Evolutionary conservation across 1,140 invertebrate species (phyloP), one percentile per base, ranked within the genome.

Genomic region (Zaprionus lachaisei): DNA sequence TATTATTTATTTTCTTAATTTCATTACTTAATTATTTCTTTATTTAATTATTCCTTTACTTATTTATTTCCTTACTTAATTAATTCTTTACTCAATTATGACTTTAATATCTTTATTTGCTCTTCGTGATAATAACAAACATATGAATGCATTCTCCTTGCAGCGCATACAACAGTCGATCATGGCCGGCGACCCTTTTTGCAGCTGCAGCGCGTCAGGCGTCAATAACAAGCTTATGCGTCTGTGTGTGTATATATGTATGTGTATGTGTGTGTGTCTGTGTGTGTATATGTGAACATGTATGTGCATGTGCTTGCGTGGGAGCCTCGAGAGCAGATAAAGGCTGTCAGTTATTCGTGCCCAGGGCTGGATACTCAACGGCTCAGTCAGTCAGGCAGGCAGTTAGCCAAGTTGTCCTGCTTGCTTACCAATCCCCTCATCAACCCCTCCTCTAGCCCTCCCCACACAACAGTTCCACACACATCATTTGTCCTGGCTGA

Each of bases 341-440:
- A 87, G 57, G 66, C 81, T 83, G 84, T 87, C 84, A 87, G 83
- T 72, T 87, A 61, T 73, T 69, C 79, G 57, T 51, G 28, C 73
- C 60, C 49, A 65, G 49, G 55, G 22, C 69, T 61, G 58, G 22
- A 15, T 41, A 80, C 83, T 77, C 77, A 72, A 28, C 60, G 65
- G 66, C 56, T 70, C 64, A 64, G 44, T 34, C 72, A 49, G 68
- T 57, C 68, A 72, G 56, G 64, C 49, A 34, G 44, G 55, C 31
- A 38, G 31, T n/a, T 51, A 55, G 44, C 54, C 63, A 41, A 24
- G 63, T 37, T 51, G 47, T 51, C 47, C 47, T 14, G 26, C 62
- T 24, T 24, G 28, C 15, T 20, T 61, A 2, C 5, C 37, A 28
- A 12, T 17, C 17, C 49, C 1, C 51, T 44, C 34, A 44, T 2